phyloP scores from a whole-genome alignment of 1,140 invertebrate species.

The Arion vulgaris region DNA sequence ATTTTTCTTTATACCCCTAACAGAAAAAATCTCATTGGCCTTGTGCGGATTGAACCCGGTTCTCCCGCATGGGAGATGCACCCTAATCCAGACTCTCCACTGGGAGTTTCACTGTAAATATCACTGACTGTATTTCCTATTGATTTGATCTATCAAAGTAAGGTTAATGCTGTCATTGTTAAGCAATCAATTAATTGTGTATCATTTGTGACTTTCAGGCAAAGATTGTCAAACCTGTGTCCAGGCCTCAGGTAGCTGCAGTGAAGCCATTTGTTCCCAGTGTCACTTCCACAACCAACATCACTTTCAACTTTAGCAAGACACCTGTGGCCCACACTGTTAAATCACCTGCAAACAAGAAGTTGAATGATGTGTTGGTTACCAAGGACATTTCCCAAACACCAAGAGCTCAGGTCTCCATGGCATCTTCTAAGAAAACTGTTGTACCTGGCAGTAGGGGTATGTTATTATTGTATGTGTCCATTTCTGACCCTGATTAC shows the following conservation, averaged over 20 bases:
- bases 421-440: slow-evolving; percentile 21
- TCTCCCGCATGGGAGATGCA: too few relatives aligned
- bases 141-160: too few relatives aligned
- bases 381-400: slow-evolving; percentile 1
- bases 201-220: slow-evolving; percentile 19
- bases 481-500: too few relatives aligned
- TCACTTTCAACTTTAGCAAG: slow-evolving; percentile 61
- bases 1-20: too few relatives aligned
- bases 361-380: not conserved
- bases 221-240: slow-evolving; percentile 28
- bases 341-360: not conserved
- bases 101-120: too few relatives aligned
- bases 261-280: slow-evolving; percentile 52
- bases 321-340: slow-evolving; percentile 46
- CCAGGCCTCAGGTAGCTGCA: slow-evolving; percentile 41
- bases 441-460: not conserved
- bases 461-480: too few relatives aligned
- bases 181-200: too few relatives aligned
- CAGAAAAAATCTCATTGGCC: too few relatives aligned
- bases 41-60: too few relatives aligned
- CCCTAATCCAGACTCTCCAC: too few relatives aligned
- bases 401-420: not conserved
- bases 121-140: too few relatives aligned
- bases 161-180: too few relatives aligned
- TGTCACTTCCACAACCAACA: slow-evolving; percentile 53